Percentiles rank a stretch among this genome's conserved stretches.
These are phyloP conservation scores for Brachypalpus laphriformis DNA, from an alignment of 2,888 invertebrate genomes.

Conservation along the genomic window DNA sequence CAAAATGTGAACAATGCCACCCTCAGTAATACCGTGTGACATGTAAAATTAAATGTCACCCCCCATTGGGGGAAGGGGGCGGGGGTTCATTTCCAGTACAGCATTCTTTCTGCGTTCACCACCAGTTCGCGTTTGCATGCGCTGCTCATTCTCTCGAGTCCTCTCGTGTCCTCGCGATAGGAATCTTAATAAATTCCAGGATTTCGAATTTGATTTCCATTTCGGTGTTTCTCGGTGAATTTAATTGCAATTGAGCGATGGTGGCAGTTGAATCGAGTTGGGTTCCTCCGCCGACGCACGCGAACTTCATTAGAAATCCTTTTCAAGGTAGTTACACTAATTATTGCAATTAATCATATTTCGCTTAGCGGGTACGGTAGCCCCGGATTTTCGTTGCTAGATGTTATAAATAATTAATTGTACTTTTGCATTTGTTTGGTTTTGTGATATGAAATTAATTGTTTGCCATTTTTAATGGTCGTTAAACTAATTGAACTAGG, in stretches of 20 bases:
- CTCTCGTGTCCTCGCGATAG: conserved; percentile 49
- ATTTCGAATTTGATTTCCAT: conserved; percentile 70
- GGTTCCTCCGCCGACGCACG: conserved; percentile 28
- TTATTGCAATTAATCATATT: conserved; percentile 74
- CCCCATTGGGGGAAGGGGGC: not conserved
- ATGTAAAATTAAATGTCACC: conserved; percentile 67
- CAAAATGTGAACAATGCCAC: conserved; percentile 61
- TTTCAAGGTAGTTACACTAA: conserved; percentile 72
- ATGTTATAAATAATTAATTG: conserved; percentile 52
- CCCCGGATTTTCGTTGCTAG: conserved; percentile 2
- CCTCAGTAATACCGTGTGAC: conserved; percentile 67
- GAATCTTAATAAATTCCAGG: conserved; percentile 68
- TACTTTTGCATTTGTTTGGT: conserved; percentile 48
- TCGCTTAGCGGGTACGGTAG: conserved; percentile 39
- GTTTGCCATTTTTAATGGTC: conserved; percentile 67
- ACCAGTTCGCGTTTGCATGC: conserved; percentile 49
- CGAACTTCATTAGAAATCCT: conserved; percentile 55
- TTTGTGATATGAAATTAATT: conserved; percentile 49
- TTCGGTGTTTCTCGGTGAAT: conserved; percentile 47
- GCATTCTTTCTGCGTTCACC: too few relatives aligned
- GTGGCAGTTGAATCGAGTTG: not conserved
- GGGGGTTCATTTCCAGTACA: conserved; percentile 1
- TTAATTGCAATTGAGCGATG: conserved; percentile 58
- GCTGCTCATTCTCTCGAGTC: conserved; percentile 20
- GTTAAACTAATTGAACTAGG: conserved; percentile 51